Evolutionary conservation across 2,113 vertebrate species (phyloP).

Genomic region (Anguilla japonica): DNA sequence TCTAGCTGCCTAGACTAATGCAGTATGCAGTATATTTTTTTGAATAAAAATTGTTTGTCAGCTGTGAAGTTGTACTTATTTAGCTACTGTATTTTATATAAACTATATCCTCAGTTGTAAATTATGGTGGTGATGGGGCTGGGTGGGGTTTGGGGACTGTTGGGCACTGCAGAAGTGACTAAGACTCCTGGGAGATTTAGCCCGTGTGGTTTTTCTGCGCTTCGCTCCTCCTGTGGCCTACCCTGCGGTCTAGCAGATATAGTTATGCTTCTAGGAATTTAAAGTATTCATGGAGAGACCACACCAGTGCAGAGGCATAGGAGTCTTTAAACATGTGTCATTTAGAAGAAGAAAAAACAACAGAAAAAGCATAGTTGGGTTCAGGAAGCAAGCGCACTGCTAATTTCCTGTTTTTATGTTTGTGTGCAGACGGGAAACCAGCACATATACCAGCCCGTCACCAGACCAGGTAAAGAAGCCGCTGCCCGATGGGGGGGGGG

Average conservation of each 20-base stretch:
- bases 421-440: conserved; percentile 87
- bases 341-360: conserved; percentile 1
- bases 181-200: not conserved
- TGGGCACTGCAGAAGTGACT: not conserved
- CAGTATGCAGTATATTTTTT: not conserved
- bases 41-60: not conserved
- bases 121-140: not conserved
- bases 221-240: not conserved
- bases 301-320: not conserved
- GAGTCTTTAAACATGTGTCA: conserved; percentile 8
- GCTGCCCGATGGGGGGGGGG: no score
- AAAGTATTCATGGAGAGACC: conserved; percentile 1
- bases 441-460: conserved; percentile 97
- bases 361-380: not conserved
- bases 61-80: not conserved
- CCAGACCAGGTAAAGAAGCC: conserved; percentile 84
- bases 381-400: conserved; percentile 22
- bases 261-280: conserved; percentile 9
- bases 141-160: not conserved
- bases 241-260: conserved; percentile 1
- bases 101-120: not conserved
- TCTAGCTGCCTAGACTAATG: not conserved
- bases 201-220: not conserved
- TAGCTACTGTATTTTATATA: not conserved
- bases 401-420: conserved; percentile 55